Evolutionary conservation across 2,113 vertebrate genomes (phyloP).

Genomic region (Charina bottae): DNA sequence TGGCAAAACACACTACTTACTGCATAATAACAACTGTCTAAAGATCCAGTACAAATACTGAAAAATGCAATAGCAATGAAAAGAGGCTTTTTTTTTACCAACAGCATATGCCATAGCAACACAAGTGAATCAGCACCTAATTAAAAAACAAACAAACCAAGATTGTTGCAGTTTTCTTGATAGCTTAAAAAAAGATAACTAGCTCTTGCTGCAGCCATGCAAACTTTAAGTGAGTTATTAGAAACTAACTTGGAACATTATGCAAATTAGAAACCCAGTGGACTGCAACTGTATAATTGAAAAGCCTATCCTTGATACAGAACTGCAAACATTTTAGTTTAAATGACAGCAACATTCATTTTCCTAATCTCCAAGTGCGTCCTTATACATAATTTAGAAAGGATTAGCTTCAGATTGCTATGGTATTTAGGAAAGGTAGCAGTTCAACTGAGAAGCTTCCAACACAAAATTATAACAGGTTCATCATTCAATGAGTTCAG

Average conservation of each 20-base stretch:
- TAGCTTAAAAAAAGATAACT: neutral
- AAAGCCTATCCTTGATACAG: slow-evolving; percentile 46
- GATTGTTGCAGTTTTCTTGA: neutral
- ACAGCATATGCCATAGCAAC: neutral
- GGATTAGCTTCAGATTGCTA: slow-evolving; percentile 25
- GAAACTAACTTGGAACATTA: neutral
- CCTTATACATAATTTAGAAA: slow-evolving; percentile 17
- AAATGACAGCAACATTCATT: slow-evolving; percentile 39
- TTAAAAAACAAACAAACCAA: neutral
- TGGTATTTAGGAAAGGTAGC: slow-evolving; percentile 25
- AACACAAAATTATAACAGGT: neutral
- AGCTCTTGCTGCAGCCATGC: neutral
- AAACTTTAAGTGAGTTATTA: neutral
- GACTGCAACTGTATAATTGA: slow-evolving; percentile 56
- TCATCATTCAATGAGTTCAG: rapidly evolving
- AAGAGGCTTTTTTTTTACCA: neutral
- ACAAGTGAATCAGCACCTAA: neutral
- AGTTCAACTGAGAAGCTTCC: neutral
- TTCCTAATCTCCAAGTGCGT: slow-evolving; percentile 30
- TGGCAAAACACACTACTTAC: neutral
- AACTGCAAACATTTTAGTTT: slow-evolving; percentile 52
- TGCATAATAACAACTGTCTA: neutral
- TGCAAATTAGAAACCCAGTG: slow-evolving; percentile 14
- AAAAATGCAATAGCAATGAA: neutral
- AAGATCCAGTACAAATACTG: neutral